A percentile compares a stretch with the other conserved stretches of the same genome.
phyloP scores from a whole-genome alignment of 23 tunicate species.

The Trididemnum nubilum region DNA sequence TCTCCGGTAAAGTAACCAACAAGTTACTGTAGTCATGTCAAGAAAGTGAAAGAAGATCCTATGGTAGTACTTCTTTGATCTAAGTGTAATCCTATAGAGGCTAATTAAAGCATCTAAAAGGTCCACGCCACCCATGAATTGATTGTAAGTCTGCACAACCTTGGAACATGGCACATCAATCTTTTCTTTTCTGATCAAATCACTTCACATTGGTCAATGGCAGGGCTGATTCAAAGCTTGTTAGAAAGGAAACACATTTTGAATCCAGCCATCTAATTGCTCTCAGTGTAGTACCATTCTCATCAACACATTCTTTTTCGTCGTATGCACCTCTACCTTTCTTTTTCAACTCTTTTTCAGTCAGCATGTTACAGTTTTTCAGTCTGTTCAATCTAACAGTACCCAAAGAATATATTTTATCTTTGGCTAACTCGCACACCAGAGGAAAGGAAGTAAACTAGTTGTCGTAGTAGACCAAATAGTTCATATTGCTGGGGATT shows the following conservation, averaged over 20 bases:
- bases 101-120: constrained; percentile 13
- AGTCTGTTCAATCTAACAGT: constrained; percentile 3
- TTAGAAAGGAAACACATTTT: constrained; percentile 11
- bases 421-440: background rate
- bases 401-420: constrained; percentile 10
- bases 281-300: constrained; percentile 3
- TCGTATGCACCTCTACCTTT: background rate
- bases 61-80: constrained; percentile 23
- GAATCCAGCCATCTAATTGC: constrained; percentile 23
- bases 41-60: background rate
- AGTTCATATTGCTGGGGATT: background rate
- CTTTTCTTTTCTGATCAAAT: background rate
- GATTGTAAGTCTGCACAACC: constrained; percentile 15
- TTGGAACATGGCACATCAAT: constrained; percentile 13
- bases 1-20: constrained; percentile 14
- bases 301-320: background rate
- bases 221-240: constrained; percentile 3
- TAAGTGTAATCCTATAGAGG: constrained; percentile 6
- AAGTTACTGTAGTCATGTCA: constrained; percentile 7
- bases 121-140: constrained; percentile 19
- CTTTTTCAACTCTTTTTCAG: constrained; percentile 8
- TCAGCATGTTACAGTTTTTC: constrained; percentile 14
- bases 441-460: constrained; percentile 25
- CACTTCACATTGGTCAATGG: background rate
- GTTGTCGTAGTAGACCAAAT: constrained; percentile 23